phyloP scores from a whole-genome alignment of 1,140 invertebrate species.

The Euwallacea similis region DNA sequence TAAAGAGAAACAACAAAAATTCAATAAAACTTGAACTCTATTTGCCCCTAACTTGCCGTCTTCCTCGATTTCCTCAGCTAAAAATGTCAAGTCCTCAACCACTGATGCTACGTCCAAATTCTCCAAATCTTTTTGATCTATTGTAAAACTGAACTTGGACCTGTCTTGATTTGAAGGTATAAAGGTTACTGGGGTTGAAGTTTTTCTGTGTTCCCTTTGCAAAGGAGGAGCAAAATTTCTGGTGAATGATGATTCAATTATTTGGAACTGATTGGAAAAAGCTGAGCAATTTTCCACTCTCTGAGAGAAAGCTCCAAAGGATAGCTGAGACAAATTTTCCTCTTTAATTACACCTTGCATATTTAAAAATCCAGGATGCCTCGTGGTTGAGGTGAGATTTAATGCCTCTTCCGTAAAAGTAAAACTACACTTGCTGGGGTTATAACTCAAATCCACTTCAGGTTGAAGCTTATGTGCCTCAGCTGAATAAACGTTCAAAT shows the following conservation, averaged over 20 bases:
- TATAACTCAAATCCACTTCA: slow-evolving; percentile 26
- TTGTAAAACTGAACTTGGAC: slow-evolving; percentile 16
- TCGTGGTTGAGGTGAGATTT: too few relatives aligned
- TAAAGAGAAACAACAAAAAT: too few relatives aligned
- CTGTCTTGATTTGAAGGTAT: not conserved
- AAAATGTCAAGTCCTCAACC: slow-evolving; percentile 20
- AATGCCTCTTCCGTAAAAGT: slow-evolving; percentile 15
- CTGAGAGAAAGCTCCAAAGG: not conserved
- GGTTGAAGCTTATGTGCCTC: not conserved
- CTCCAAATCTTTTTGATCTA: not conserved
- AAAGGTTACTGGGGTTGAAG: slow-evolving; percentile 23
- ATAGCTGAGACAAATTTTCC: not conserved
- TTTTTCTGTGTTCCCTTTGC: slow-evolving; percentile 9
- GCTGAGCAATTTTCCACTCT: too few relatives aligned
- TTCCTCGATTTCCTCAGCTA: slow-evolving; percentile 6
- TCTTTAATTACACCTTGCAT: too few relatives aligned
- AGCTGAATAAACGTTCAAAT: too few relatives aligned
- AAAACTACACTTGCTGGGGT: slow-evolving; percentile 5
- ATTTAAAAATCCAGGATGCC: too few relatives aligned
- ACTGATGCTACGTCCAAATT: slow-evolving; percentile 18
- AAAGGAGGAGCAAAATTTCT: slow-evolving; percentile 13
- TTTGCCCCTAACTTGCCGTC: not conserved
- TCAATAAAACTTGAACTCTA: too few relatives aligned
- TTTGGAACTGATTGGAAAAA: too few relatives aligned
- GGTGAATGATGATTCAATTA: slow-evolving; percentile 15